These are phyloP conservation scores for Mustela erminea DNA, from an alignment of 2,797 vertebrate genomes.

Conservation along the genomic window DNA sequence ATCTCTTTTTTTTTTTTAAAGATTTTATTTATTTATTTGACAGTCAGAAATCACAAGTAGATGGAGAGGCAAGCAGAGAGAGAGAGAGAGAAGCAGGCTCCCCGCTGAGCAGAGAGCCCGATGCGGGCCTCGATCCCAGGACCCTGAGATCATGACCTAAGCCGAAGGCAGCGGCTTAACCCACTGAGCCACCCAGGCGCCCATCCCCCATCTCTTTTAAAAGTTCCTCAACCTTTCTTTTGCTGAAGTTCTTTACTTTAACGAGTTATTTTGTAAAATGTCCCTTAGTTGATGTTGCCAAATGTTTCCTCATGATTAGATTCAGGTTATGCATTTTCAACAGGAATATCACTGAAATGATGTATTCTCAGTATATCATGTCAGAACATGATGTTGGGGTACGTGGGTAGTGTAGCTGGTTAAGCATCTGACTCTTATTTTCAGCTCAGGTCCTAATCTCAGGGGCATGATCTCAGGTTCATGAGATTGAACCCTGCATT, in stretches of 20 bases:
- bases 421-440: not conserved
- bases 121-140: no score
- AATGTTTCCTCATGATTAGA: not conserved
- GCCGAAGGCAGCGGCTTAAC: no score
- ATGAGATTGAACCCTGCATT: not conserved
- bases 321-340: not conserved
- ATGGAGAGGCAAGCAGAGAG: no score
- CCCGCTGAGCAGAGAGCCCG: no score
- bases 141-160: no score
- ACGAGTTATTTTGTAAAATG: not conserved
- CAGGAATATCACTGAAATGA: not conserved
- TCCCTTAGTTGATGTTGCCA: not conserved
- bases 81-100: no score
- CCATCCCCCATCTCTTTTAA: not conserved
- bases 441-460: not conserved
- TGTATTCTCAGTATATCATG: not conserved
- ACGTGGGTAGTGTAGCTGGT: not conserved
- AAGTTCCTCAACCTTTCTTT: not conserved
- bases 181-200: no score
- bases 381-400: not conserved
- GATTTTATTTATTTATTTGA: no score
- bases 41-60: no score
- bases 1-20: no score
- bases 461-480: not conserved
- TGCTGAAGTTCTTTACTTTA: constrained; percentile 16